Evolutionary conservation across 1,140 invertebrate genomes (phyloP), one percentile per base, ranked within the genome.

Genomic region (Meloidogyne hapla): DNA sequence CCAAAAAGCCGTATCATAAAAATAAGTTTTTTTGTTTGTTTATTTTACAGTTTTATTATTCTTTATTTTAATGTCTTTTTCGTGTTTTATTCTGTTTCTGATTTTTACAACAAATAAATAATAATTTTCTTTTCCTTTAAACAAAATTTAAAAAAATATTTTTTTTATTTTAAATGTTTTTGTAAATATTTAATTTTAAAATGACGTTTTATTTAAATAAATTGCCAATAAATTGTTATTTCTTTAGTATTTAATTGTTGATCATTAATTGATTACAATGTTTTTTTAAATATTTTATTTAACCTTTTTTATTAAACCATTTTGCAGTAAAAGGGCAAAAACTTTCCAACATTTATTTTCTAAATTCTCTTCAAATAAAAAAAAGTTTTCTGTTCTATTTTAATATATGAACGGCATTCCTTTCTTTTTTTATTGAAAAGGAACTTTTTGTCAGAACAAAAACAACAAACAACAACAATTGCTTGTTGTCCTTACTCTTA

Each of bases 1-100:
- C 9, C 70, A 74, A 74, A 76, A 73, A 21, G 42, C 23, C 69
- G n/a, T 1, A 15, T 66, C n/a, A n/a, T 38, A 74, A 72, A 28
- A 75, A 38, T 13, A 33, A 72, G 90, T 89, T 77, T 90, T 90
- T 33, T 33, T 33, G 33, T 33, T 33, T 33, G 33, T 33, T 33
- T 33, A 0, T 33, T 33, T 33, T 33, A 33, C 33, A 33, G 9
- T 33, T 33, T 33, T 33, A 33, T 33, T 33, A 33, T 33, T 33
- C 9, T 33, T 8, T 33, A 6, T 33, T 33, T 33, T 33, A 33
- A 6, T 33, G 4, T 33, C 33, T 33, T 33, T 33, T 33, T 33
- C 33, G 33, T 33, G 33, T 33, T 33, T 33, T 33, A 33, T 33
- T 33, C 33, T 33, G 33, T 33, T 33, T 33, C 33, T 33, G 33